phyloP scores from a whole-genome alignment of 2,113 vertebrate species.

The Colossoma macropomum region DNA sequence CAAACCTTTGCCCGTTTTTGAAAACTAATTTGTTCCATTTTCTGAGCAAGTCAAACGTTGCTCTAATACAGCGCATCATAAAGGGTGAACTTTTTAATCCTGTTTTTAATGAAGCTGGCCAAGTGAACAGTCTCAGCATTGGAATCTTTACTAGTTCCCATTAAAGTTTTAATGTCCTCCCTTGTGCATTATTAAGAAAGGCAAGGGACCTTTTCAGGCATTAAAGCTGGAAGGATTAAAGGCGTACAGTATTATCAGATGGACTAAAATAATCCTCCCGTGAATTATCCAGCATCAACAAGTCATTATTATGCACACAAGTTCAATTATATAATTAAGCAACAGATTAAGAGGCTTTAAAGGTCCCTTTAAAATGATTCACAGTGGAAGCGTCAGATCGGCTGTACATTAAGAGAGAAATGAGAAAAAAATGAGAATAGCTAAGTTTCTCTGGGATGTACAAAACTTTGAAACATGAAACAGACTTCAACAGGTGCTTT shows the following conservation, averaged over 20 bases:
- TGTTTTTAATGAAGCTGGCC: constrained; percentile 38
- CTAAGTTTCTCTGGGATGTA: neutral
- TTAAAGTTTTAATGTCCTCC: constrained; percentile 68
- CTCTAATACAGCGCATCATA: constrained; percentile 11
- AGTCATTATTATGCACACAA: constrained; percentile 2
- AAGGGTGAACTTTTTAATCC: constrained; percentile 3
- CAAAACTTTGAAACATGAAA: neutral
- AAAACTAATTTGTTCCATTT: constrained; percentile 37
- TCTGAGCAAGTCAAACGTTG: constrained; percentile 11
- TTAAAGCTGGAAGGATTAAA: constrained; percentile 35
- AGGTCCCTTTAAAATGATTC: neutral
- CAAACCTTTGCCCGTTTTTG: neutral
- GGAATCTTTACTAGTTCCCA: constrained; percentile 52
- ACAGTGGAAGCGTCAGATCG: too few species aligned
- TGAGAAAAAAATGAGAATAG: constrained; percentile 1
- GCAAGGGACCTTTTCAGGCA: constrained; percentile 20
- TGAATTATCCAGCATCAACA: constrained; percentile 18
- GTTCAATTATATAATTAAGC: neutral
- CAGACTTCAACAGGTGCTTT: neutral
- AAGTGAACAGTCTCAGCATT: constrained; percentile 31
- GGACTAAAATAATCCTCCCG: neutral
- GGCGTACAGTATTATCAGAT: constrained; percentile 12
- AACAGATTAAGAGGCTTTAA: neutral
- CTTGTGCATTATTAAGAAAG: constrained; percentile 52
- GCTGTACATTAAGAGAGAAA: neutral